Evolutionary conservation across 2,113 vertebrate genomes (phyloP), one percentile per base, ranked within the genome.

Genomic region (Notothenia rossii): DNA sequence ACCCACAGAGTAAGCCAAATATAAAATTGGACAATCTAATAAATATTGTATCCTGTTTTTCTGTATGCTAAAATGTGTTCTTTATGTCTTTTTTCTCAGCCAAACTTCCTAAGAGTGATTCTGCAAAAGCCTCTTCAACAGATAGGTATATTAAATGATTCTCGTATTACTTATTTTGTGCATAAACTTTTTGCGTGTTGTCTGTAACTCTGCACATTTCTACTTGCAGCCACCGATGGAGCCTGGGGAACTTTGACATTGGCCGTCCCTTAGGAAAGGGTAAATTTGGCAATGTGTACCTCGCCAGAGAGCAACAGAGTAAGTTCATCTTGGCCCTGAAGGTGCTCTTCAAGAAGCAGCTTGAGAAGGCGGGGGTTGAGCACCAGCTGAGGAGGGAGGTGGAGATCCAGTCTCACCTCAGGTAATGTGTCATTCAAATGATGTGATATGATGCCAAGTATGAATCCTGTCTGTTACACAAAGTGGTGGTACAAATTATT

Each of bases 221-320:
- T 76, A 10, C 36, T 69, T 48, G 22, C 88, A 99, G 97, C 78
- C 96, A 95, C 74, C 96, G 95, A 0, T 99, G 98, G 98, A 95
- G 89, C 64, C 93, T 99, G 80, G 97, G 99, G 63, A 97, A 98
- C 25, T 99, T 99, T 93, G 98, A 99, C 87, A 98, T 99, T 20
- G 97, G 97, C 15, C 96, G 96, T 8, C 97, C 98, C 0, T 89
- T 99, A 69, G 98, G 98, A 25, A 99, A 98, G 88, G 98, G 98
- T 15, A 99, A 99, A 85, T 99, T 99, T 85, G 98, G 98, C 7
- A 99, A 98, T 9, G 98, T 99, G n/a, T 99, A 99, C 83, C 92
- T 99, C 88, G 98, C 98, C 4, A 94, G 98, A 66, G 97, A 99
- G 75, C 95, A 96, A 22, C 95, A 97, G 61, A 97, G 96, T 77